Percentiles rank a stretch among this genome's conserved stretches.
phyloP scores from a whole-genome alignment of 2,888 invertebrate genomes.

The Ectemnius cavifrons region DNA sequence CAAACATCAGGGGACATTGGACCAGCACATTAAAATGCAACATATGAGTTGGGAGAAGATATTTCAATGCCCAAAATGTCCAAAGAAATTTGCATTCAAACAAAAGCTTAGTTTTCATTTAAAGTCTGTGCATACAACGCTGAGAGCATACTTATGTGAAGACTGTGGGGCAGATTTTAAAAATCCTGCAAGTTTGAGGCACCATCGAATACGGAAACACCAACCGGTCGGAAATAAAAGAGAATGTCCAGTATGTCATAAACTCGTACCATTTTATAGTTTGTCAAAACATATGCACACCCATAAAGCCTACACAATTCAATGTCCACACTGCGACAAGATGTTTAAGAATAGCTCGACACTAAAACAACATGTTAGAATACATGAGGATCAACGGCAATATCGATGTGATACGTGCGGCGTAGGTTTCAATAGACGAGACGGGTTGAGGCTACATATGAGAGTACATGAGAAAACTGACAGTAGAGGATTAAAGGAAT shows the following conservation, averaged over 20 bases:
- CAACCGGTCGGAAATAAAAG: constrained; percentile 73
- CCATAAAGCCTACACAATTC: constrained; percentile 74
- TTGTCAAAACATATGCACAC: constrained; percentile 77
- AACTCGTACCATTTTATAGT: constrained; percentile 75
- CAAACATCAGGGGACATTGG: constrained; percentile 75
- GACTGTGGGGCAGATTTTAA: constrained; percentile 77
- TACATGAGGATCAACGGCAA: constrained; percentile 76
- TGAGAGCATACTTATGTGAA: constrained; percentile 73
- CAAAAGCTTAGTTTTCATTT: constrained; percentile 75
- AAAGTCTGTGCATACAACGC: constrained; percentile 74
- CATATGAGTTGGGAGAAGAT: constrained; percentile 76
- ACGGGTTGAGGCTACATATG: constrained; percentile 74
- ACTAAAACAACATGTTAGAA: constrained; percentile 74
- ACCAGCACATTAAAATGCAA: constrained; percentile 74
- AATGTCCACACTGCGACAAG: constrained; percentile 76
- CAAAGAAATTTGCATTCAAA: constrained; percentile 75
- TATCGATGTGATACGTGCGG: constrained; percentile 75
- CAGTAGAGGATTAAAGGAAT: constrained; percentile 74
- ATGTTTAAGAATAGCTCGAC: constrained; percentile 77
- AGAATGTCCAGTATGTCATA: constrained; percentile 73
- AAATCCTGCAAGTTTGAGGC: constrained; percentile 75
- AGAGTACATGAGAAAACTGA: constrained; percentile 74
- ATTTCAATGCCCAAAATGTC: constrained; percentile 74
- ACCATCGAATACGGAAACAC: constrained; percentile 75
- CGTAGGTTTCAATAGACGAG: constrained; percentile 75